These are phyloP conservation scores for Drepanosiphum platanoidis DNA, from an alignment of 2,888 invertebrate genomes.

Conservation along the genomic window DNA sequence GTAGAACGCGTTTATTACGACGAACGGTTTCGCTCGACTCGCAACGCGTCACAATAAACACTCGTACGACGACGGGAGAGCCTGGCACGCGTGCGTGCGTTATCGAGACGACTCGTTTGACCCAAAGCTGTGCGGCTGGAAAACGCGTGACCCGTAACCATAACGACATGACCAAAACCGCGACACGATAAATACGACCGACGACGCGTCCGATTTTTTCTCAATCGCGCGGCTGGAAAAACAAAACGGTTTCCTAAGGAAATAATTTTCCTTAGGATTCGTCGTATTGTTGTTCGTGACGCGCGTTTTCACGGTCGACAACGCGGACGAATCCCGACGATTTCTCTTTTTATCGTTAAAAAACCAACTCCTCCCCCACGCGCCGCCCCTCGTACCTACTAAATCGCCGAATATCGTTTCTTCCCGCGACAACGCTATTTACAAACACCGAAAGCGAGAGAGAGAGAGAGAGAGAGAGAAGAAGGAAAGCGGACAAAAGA, in stretches of 20 bases:
- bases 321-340: neutral
- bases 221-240: no score
- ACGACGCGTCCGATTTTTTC: no score
- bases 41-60: neutral
- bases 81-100: neutral
- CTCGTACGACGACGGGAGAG: neutral
- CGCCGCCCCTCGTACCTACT: no score
- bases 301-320: neutral
- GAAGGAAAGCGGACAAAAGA: neutral
- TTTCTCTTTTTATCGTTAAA: neutral
- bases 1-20: no score
- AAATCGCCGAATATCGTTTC: neutral
- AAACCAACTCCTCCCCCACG: neutral
- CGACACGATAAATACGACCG: no score
- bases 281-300: no score
- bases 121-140: neutral
- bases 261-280: no score
- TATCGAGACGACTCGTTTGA: neutral
- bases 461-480: neutral
- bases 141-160: neutral
- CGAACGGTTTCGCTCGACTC: neutral
- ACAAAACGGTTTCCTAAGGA: no score
- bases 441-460: neutral
- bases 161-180: neutral
- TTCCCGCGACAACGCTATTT: neutral